phyloP scores from a whole-genome alignment of 1,140 invertebrate genomes.

The Zaprionus vittiger region DNA sequence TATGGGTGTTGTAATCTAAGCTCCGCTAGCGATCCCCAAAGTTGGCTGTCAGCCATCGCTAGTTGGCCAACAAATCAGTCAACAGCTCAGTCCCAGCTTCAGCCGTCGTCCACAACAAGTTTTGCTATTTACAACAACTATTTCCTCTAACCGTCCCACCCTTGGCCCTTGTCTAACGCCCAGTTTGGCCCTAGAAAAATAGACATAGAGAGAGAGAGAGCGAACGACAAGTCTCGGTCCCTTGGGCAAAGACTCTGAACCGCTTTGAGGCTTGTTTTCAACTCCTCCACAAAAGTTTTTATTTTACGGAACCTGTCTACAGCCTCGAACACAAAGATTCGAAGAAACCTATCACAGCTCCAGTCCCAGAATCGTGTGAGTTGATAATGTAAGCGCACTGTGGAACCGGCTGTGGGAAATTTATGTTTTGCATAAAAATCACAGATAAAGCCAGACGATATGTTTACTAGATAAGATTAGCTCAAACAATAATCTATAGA shows the following conservation, averaged over 20 bases:
- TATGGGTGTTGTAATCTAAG: slow-evolving; percentile 60
- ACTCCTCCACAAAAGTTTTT: slow-evolving; percentile 65
- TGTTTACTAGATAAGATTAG: slow-evolving; percentile 8
- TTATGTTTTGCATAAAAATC: slow-evolving; percentile 11
- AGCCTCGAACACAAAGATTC: slow-evolving; percentile 12
- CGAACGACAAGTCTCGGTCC: slow-evolving; percentile 11
- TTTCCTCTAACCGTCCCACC: not conserved
- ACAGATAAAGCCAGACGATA: slow-evolving; percentile 1
- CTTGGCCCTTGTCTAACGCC: slow-evolving; percentile 2
- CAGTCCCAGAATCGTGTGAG: slow-evolving; percentile 3
- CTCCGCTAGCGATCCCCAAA: slow-evolving; percentile 41
- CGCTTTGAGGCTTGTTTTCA: slow-evolving; percentile 36
- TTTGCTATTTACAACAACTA: slow-evolving; percentile 50
- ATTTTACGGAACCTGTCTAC: slow-evolving; percentile 41
- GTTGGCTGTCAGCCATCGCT: slow-evolving; percentile 44
- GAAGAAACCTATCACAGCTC: slow-evolving; percentile 6
- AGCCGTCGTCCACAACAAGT: slow-evolving; percentile 51
- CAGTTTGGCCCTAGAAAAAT: slow-evolving; percentile 19
- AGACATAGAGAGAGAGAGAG: not conserved
- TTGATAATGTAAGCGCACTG: slow-evolving; percentile 7
- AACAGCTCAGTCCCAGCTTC: slow-evolving; percentile 46
- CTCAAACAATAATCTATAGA: not conserved
- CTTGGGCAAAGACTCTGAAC: slow-evolving; percentile 23
- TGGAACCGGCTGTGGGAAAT: not conserved
- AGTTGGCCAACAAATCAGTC: slow-evolving; percentile 64